Conservation (phyloP, 1,140 invertebrate species). For the Hestina assimilis region DNA sequence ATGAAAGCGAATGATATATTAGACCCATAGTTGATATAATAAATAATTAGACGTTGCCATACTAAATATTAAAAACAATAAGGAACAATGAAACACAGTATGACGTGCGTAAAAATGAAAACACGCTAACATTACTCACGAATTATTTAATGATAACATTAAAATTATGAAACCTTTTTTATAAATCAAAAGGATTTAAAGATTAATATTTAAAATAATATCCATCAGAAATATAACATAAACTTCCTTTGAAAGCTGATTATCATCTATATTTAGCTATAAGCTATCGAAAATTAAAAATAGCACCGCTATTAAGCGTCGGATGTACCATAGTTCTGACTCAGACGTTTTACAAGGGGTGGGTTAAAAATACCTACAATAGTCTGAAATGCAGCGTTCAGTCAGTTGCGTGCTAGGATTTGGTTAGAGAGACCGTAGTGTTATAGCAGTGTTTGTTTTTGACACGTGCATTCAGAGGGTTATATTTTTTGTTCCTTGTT, state of each 20-base stretch:
- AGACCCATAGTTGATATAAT: too few species aligned
- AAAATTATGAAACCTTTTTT: too few species aligned
- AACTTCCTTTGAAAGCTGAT: not conserved
- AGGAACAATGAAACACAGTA: too few species aligned
- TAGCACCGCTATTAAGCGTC: slow-evolving; percentile 17
- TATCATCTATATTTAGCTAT: slow-evolving; percentile 2
- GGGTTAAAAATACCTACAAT: slow-evolving; percentile 56
- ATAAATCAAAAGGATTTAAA: too few species aligned
- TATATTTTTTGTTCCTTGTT: not conserved
- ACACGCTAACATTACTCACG: too few species aligned
- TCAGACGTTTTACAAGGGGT: slow-evolving; percentile 49
- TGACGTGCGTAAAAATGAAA: too few species aligned
- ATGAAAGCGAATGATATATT: too few species aligned
- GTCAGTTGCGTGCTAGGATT: slow-evolving; percentile 33
- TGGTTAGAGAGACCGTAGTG: slow-evolving; percentile 8
- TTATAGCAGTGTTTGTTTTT: slow-evolving; percentile 4
- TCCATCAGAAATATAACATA: not conserved
- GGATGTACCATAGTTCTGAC: slow-evolving; percentile 31
- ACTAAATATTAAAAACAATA: too few species aligned
- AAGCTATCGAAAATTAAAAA: slow-evolving; percentile 7
- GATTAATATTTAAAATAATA: too few species aligned
- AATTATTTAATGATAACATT: too few species aligned
- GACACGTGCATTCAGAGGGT: slow-evolving; percentile 7
- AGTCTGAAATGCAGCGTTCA: slow-evolving; percentile 26
- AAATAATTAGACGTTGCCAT: too few species aligned